phyloP scores from a whole-genome alignment of 1,140 invertebrate genomes.

The Patella vulgata region DNA sequence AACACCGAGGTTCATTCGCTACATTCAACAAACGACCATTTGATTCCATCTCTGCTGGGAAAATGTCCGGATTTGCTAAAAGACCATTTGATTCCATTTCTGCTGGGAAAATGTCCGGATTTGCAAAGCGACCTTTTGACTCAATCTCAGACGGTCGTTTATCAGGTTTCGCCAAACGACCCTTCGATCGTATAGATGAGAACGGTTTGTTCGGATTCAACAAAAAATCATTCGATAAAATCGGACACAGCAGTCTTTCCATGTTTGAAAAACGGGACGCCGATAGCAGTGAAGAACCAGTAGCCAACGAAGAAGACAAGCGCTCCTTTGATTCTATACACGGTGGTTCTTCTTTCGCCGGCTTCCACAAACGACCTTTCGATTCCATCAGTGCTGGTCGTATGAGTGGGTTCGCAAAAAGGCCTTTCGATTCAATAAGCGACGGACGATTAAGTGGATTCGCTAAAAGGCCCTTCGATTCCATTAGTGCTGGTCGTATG shows the following conservation, averaged over 20 bases:
- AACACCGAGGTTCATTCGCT: conserved; percentile 3
- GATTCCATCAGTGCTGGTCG: conserved; percentile 16
- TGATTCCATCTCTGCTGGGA: conserved; percentile 15
- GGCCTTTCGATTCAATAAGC: conserved; percentile 25
- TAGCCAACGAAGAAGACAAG: conserved; percentile 17
- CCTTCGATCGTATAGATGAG: conserved; percentile 22
- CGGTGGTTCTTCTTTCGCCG: not conserved
- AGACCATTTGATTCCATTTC: conserved; percentile 16
- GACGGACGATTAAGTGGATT: conserved; percentile 15
- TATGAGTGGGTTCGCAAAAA: conserved; percentile 26
- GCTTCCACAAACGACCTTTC: conserved; percentile 13
- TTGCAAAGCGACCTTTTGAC: conserved; percentile 29
- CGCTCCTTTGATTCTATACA: conserved; percentile 19
- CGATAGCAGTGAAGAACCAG: conserved; percentile 7
- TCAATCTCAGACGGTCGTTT: conserved; percentile 16
- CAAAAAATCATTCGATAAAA: conserved; percentile 23
- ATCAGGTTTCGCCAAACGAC: conserved; percentile 16
- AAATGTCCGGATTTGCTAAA: conserved; percentile 11
- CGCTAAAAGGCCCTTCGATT: conserved; percentile 23
- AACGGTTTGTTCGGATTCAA: conserved; percentile 10
- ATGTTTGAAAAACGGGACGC: conserved; percentile 19
- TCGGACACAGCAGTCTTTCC: conserved; percentile 5
- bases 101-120: conserved; percentile 18
- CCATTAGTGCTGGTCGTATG: conserved; percentile 8
- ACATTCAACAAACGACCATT: conserved; percentile 16